Percentiles rank a stretch among this genome's conserved stretches.
phyloP scores from a whole-genome alignment of 2,113 vertebrate species.

The Odontophorus gujanensis region DNA sequence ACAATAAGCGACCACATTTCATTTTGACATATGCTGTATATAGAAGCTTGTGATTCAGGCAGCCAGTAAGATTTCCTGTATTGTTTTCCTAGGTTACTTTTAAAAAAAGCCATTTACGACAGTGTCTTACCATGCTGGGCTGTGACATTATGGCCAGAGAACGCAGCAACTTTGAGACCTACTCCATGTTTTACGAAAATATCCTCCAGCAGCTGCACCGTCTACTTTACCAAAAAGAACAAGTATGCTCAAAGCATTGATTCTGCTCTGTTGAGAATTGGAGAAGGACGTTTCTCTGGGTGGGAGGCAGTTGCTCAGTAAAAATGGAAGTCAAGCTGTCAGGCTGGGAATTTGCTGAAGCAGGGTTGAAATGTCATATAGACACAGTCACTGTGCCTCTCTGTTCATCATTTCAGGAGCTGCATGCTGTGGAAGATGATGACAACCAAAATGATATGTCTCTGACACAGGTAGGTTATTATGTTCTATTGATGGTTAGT shows the following conservation, averaged over 20 bases:
- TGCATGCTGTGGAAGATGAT: conserved; percentile 38
- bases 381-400: not conserved
- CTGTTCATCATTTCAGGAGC: conserved; percentile 71
- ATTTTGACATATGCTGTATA: not conserved
- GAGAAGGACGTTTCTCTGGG: not conserved
- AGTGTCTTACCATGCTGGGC: conserved; percentile 72
- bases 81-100: conserved; percentile 72
- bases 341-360: not conserved
- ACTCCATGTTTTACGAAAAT: conserved; percentile 82
- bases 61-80: not conserved
- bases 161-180: conserved; percentile 76
- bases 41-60: not conserved
- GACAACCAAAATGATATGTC: not conserved
- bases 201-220: conserved; percentile 70
- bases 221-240: conserved; percentile 76
- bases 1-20: not conserved
- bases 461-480: conserved; percentile 66
- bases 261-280: not conserved
- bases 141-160: conserved; percentile 78
- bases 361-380: not conserved
- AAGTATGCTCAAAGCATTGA: conserved; percentile 35
- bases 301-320: not conserved
- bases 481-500: fast-evolving
- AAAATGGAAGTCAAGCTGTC: not conserved
- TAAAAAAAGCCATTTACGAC: conserved; percentile 70